Evolutionary conservation across 2,113 vertebrate genomes (phyloP), one percentile per base, ranked within the genome.

Genomic region (Chaetodon trifascialis): DNA sequence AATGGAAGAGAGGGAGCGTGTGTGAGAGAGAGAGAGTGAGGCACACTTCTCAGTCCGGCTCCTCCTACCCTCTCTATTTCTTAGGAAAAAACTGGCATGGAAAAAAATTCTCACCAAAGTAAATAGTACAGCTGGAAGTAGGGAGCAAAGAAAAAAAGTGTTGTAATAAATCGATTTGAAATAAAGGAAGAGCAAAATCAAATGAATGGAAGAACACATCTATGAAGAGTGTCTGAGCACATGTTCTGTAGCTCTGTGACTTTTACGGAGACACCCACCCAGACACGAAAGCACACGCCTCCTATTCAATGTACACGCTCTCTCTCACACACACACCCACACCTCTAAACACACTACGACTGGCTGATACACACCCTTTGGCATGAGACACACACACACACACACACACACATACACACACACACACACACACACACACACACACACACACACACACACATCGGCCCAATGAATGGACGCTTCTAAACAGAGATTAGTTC

Each of bases 51-150:
- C 88, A 12, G 80, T 59, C 66, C 55, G 73, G 92, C 95, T 93
- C 94, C 95, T 94, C 95, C 95, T 92, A 94, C 94, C 92, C 88
- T 91, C 80, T 80, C 63, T 86, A 89, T 89, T 87, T 75, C 82
- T 90, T 91, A 86, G 84, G 80, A 88, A 94, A 94, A 94, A 91
- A 91, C 23, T 70, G 78, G 69, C 74, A 91, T 81, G 92, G 93
- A 91, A 94, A 94, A 94, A 87, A 87, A 69, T n/a, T 60, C 79
- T 84, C 76, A 88, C 72, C 70, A 62, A 87, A 88, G 69, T 67
- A 91, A 93, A 90, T 52, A 83, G 2, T 73, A 80, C 30, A 70
- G 69, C 51, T 80, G 76, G 73, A 89, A 86, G 69, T 73, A 77
- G 55, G 64, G 73, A 70, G 25, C 78, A 49, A 58, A 69, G 69